A percentile compares a stretch with the other conserved stretches of the same genome.
Evolutionary conservation across 2,888 invertebrate genomes (phyloP).

Genomic region (Sesia apiformis): DNA sequence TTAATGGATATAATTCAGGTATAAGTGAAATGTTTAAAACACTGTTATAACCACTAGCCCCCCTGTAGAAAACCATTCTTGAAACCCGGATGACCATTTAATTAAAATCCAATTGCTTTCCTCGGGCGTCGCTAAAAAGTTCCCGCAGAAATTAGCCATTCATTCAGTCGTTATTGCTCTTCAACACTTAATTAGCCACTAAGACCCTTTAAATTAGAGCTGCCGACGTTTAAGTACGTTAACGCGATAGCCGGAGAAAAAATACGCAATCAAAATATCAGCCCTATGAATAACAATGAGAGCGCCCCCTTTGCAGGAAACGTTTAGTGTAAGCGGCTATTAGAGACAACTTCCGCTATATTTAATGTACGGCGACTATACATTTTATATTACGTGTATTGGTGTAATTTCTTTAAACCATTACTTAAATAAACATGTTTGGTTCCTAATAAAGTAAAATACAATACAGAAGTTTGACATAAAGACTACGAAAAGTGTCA

Average conservation of each 20-base stretch:
- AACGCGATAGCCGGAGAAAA: conserved; percentile 16
- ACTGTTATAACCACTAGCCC: no score
- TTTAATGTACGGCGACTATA: not conserved
- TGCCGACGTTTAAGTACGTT: conserved; percentile 15
- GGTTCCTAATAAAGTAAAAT: not conserved
- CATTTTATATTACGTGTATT: not conserved
- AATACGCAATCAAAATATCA: conserved; percentile 21
- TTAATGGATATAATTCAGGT: no score
- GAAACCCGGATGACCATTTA: no score
- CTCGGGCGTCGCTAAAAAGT: no score
- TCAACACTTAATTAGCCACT: no score
- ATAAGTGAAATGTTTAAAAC: no score
- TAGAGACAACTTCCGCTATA: conserved; percentile 38
- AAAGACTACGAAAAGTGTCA: not conserved
- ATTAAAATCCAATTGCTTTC: no score
- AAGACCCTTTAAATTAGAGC: not conserved
- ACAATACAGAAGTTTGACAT: not conserved
- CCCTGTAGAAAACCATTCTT: no score
- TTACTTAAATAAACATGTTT: not conserved
- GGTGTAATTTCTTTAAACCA: not conserved
- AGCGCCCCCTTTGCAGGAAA: conserved; percentile 34
- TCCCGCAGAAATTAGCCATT: no score
- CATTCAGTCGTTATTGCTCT: no score
- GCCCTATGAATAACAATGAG: conserved; percentile 37
- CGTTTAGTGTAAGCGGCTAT: conserved; percentile 24